These are phyloP conservation scores for Heterodera schachtii DNA, from an alignment of 1,140 invertebrate genomes.

Conservation along the genomic window DNA sequence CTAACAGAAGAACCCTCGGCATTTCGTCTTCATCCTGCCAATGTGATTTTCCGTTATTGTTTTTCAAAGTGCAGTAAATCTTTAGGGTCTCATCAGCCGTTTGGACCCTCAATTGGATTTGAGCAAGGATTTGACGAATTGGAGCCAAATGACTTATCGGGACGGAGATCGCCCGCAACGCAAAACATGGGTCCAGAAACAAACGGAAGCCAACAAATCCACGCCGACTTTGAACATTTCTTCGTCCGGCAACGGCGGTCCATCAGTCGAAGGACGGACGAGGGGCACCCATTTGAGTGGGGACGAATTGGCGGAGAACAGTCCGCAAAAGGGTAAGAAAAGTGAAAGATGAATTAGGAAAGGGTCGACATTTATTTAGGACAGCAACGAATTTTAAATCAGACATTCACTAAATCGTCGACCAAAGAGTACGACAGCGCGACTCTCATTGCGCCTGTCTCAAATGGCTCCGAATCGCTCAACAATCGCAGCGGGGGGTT, in stretches of 20 bases:
- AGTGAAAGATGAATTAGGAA: neutral
- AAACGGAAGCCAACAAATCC: constrained; percentile 13
- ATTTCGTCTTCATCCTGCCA: constrained; percentile 56
- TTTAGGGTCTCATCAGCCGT: constrained; percentile 45
- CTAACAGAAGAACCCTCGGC: neutral
- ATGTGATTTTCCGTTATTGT: constrained; percentile 36
- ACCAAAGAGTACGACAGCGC: neutral
- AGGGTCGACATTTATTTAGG: too few relatives aligned
- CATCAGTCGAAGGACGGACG: neutral
- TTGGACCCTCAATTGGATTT: constrained; percentile 59
- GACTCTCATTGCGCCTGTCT: neutral
- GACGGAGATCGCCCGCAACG: constrained; percentile 48
- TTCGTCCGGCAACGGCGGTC: neutral
- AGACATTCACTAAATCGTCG: neutral
- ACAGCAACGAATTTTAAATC: too few relatives aligned
- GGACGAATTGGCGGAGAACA: neutral
- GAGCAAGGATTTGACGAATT: constrained; percentile 61
- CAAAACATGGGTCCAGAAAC: constrained; percentile 53
- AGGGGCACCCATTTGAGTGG: neutral
- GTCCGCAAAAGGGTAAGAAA: neutral
- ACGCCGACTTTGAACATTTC: neutral
- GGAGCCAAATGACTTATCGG: constrained; percentile 57
- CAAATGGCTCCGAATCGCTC: constrained; percentile 12
- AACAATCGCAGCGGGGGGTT: neutral
- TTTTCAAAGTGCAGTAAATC: constrained; percentile 1